These are phyloP conservation scores for Archocentrus centrarchus DNA, from an alignment of 2,113 vertebrate species.

Conservation along the genomic window DNA sequence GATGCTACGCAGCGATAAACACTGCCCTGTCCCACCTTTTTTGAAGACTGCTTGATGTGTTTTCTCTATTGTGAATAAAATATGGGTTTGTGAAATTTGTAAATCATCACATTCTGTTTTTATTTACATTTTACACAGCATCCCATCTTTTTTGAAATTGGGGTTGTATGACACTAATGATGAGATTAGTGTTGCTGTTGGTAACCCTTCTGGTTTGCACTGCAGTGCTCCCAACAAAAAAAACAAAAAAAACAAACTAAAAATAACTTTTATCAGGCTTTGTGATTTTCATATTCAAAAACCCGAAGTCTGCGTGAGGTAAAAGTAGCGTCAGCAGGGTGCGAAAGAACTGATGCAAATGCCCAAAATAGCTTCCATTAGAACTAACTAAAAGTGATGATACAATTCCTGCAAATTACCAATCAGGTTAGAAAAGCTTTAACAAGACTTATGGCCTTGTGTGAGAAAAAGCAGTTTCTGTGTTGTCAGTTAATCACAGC, in stretches of 20 bases:
- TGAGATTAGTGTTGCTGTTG: background rate
- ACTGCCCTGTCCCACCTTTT: background rate
- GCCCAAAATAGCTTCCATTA: constrained; percentile 4
- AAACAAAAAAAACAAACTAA: constrained; percentile 4
- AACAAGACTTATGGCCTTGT: background rate
- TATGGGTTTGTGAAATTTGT: background rate
- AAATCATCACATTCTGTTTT: background rate
- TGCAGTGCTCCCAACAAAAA: background rate
- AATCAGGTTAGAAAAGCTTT: constrained; percentile 17
- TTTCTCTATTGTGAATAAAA: background rate
- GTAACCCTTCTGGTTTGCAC: background rate
- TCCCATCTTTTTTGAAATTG: background rate
- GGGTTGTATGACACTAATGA: background rate
- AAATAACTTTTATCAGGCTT: background rate
- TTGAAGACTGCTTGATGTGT: background rate
- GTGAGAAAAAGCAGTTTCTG: constrained; percentile 10
- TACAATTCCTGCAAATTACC: constrained; percentile 16
- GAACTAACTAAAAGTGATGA: constrained; percentile 6
- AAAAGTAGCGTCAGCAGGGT: background rate
- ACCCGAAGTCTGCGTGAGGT: too few species aligned
- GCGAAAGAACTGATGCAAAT: constrained; percentile 12
- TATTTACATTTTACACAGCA: background rate
- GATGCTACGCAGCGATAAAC: background rate
- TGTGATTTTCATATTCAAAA: background rate
- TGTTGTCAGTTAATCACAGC: constrained; percentile 33